Conservation (phyloP, 2,113 vertebrate genomes). For the Mirza zaza region DNA sequence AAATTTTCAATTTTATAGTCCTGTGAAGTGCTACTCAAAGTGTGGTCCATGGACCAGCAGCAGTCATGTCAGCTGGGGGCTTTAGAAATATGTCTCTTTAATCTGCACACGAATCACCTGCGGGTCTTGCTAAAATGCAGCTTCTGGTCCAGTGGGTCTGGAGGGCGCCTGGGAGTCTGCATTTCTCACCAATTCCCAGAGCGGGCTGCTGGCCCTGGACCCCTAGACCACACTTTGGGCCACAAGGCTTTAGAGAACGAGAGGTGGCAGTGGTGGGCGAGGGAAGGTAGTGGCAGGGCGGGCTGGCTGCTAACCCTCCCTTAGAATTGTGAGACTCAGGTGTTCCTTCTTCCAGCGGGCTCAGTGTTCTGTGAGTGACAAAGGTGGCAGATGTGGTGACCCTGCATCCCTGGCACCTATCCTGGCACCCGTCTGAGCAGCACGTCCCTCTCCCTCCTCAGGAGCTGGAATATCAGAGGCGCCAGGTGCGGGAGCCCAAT, state of each 20-base stretch:
- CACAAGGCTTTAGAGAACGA: neutral
- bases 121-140: neutral
- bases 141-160: neutral
- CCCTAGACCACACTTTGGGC: neutral
- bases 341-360: neutral
- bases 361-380: rapidly evolving
- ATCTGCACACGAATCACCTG: neutral
- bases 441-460: constrained; percentile 71
- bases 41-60: neutral
- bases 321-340: neutral
- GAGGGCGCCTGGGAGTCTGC: neutral
- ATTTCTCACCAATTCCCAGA: neutral
- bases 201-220: neutral
- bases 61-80: neutral
- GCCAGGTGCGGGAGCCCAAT: constrained; percentile 85
- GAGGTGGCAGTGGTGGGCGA: rapidly evolving
- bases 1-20: neutral
- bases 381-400: neutral
- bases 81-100: neutral
- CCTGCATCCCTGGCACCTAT: neutral
- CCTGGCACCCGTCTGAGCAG: neutral
- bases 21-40: neutral
- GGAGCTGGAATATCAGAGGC: constrained; percentile 96
- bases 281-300: neutral
- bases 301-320: neutral